Evolutionary conservation across 2,888 invertebrate species (phyloP).

Genomic region (Automeris io): DNA sequence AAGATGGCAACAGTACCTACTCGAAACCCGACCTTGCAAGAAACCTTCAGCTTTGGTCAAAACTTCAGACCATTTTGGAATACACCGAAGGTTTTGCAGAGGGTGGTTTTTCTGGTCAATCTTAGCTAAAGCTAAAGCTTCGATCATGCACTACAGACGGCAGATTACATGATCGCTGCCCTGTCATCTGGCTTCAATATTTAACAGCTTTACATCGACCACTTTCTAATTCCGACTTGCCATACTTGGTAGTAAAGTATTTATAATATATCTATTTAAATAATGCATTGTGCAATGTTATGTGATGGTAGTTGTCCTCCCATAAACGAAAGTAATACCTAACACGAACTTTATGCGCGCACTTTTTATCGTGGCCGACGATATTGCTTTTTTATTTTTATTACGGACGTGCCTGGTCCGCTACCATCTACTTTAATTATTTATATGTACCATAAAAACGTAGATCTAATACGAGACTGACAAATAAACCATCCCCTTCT

Average conservation of each 20-base stretch:
- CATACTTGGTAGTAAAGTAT: background rate
- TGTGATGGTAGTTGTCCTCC: background rate
- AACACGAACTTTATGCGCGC: conserved; percentile 31
- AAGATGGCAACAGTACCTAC: too few species aligned
- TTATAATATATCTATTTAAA: background rate
- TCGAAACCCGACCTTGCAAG: too few species aligned
- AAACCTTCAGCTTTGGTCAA: too few species aligned
- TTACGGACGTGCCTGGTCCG: conserved; percentile 44
- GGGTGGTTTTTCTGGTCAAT: too few species aligned
- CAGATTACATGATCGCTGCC: too few species aligned
- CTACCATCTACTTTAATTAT: conserved; percentile 52
- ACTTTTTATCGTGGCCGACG: conserved; percentile 48
- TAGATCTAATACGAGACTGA: conserved; percentile 21
- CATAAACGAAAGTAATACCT: conserved; percentile 10
- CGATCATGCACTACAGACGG: too few species aligned
- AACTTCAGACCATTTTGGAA: too few species aligned
- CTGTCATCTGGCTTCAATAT: too few species aligned
- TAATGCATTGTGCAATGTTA: conserved; percentile 6
- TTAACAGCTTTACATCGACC: too few species aligned
- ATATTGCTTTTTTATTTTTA: conserved; percentile 61
- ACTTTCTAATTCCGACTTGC: too few species aligned
- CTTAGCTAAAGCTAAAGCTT: too few species aligned
- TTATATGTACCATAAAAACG: conserved; percentile 38
- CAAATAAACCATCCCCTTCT: conserved; percentile 25
- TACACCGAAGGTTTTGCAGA: too few species aligned